Percentiles rank a stretch among this genome's conserved stretches.
Evolutionary conservation across 2,797 vertebrate genomes (phyloP).

Genomic region (Neosilurus mollespiculum): DNA sequence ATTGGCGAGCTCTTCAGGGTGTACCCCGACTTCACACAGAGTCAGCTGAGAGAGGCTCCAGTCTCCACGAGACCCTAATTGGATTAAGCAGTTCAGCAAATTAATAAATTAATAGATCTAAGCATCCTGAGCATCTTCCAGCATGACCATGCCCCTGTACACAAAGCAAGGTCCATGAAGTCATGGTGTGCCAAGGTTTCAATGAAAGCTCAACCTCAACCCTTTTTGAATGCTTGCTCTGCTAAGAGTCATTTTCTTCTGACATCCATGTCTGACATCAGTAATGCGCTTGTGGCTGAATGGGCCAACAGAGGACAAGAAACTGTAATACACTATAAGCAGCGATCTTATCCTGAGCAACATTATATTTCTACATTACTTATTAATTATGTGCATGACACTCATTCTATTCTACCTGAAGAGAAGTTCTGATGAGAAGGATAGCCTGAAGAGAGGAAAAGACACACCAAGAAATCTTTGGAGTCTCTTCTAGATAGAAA

Average conservation of each 20-base stretch:
- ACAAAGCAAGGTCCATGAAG: neutral
- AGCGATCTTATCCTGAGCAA: neutral
- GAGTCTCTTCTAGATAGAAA: neutral
- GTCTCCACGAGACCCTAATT: too few species aligned
- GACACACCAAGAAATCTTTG: neutral
- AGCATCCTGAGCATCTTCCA: neutral
- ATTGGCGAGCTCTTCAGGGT: too few species aligned
- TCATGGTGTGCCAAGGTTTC: neutral
- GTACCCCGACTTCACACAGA: too few species aligned
- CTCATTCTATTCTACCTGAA: neutral
- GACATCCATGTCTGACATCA: neutral
- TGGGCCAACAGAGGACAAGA: neutral
- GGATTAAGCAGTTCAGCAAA: too few species aligned
- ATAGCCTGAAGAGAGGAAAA: neutral
- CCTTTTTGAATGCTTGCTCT: neutral
- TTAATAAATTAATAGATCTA: neutral
- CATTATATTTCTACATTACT: conserved; percentile 1
- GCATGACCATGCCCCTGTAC: neutral
- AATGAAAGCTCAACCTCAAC: neutral
- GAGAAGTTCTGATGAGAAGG: neutral
- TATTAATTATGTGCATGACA: conserved; percentile 18
- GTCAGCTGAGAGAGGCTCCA: too few species aligned
- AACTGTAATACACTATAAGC: neutral
- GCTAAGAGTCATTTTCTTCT: too few species aligned
- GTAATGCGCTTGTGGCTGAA: neutral